These are phyloP conservation scores for Strigamia maritima DNA, from an alignment of 2,888 invertebrate species.

Conservation along the genomic window DNA sequence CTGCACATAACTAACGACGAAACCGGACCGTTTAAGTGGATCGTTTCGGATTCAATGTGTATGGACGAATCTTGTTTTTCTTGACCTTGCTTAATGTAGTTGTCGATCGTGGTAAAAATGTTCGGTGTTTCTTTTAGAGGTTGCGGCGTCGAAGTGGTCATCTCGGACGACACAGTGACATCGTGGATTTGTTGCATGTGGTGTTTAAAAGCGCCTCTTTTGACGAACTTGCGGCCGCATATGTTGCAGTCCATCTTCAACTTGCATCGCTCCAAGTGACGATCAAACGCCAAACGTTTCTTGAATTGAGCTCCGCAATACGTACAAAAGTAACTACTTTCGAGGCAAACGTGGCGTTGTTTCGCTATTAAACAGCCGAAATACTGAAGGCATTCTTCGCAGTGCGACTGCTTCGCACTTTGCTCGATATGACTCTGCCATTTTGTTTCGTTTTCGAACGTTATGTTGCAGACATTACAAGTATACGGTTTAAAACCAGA, in stretches of 20 bases:
- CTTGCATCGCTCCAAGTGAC: background rate
- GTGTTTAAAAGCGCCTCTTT: background rate
- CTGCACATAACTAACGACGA: background rate
- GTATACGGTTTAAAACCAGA: background rate
- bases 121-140: background rate
- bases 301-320: background rate
- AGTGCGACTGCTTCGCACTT: slow-evolving; percentile 5
- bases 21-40: background rate
- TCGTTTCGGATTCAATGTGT: background rate
- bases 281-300: background rate
- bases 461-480: slow-evolving; percentile 1
- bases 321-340: background rate
- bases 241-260: background rate
- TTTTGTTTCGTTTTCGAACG: background rate
- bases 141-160: background rate
- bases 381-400: background rate
- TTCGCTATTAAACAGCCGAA: slow-evolving; percentile 26
- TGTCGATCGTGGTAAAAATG: background rate
- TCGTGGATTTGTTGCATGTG: background rate
- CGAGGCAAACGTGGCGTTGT: background rate
- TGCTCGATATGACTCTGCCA: slow-evolving; percentile 8
- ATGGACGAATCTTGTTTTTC: background rate
- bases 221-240: background rate
- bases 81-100: background rate
- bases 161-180: background rate